Evolutionary conservation across 1,140 invertebrate species (phyloP).

Genomic region (Cryptotermes secundus): DNA sequence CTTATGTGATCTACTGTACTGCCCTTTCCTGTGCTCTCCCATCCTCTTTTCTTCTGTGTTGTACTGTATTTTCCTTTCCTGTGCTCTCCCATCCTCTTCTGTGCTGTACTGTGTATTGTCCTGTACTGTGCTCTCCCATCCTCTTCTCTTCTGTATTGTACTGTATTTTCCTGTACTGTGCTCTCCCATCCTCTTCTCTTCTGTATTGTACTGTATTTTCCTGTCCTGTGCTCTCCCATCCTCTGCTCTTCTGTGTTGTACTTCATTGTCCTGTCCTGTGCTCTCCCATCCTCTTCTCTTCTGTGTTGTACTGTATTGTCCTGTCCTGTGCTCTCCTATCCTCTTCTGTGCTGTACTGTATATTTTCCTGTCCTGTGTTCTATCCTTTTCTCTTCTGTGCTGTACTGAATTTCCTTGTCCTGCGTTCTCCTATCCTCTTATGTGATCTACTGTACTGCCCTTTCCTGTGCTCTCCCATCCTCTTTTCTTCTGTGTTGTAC

Average conservation of each 20-base stretch:
- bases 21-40: too few species aligned
- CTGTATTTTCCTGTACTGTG: neutral
- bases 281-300: neutral
- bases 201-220: neutral
- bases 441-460: slow-evolving; percentile 39
- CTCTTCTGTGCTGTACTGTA: slow-evolving; percentile 35
- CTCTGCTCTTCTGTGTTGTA: slow-evolving; percentile 32
- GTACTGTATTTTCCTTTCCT: too few species aligned
- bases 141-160: neutral
- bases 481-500: slow-evolving; percentile 32
- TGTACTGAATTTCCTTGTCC: slow-evolving; percentile 24
- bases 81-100: too few species aligned
- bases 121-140: neutral
- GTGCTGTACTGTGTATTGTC: neutral
- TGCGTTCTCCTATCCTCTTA: slow-evolving; percentile 37
- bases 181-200: neutral
- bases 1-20: too few species aligned
- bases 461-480: slow-evolving; percentile 36
- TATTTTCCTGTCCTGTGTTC: too few species aligned
- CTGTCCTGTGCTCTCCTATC: slow-evolving; percentile 36
- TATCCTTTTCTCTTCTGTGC: slow-evolving; percentile 24
- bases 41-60: too few species aligned
- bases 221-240: neutral
- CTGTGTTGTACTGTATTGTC: neutral
- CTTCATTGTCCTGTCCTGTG: neutral